A percentile compares a stretch with the other conserved stretches of the same genome.
Evolutionary conservation across 2,797 vertebrate genomes (phyloP).

Genomic region (Corythornis leucogaster): DNA sequence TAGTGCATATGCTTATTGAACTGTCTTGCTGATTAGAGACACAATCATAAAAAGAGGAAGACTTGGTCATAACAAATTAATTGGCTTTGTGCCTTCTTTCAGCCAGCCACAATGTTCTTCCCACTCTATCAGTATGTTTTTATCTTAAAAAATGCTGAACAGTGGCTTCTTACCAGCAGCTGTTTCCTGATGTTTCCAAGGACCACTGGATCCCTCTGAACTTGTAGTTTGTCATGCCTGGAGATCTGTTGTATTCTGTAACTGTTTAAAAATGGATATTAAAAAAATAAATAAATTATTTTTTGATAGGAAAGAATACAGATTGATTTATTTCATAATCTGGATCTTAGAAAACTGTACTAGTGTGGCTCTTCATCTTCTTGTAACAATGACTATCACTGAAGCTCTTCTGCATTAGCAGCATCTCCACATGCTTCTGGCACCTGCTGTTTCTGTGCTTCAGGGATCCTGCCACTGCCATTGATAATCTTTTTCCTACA

Average conservation of each 20-base stretch:
- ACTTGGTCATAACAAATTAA: not conserved
- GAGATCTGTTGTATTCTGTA: not conserved
- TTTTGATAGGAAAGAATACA: not conserved
- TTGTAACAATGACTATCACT: not conserved
- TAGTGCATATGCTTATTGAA: not conserved
- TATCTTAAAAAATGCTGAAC: conserved; percentile 3
- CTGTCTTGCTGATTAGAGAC: not conserved
- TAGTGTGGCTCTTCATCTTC: not conserved
- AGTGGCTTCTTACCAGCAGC: not conserved
- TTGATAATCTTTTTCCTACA: not conserved
- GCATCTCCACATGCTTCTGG: not conserved
- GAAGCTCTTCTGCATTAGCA: not conserved
- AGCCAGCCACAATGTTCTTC: not conserved
- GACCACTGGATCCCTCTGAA: not conserved
- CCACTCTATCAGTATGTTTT: not conserved
- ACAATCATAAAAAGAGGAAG: not conserved
- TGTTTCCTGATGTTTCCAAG: not conserved
- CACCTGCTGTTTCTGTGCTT: conserved; percentile 20
- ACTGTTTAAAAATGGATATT: not conserved
- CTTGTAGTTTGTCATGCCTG: not conserved
- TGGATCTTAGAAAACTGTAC: not conserved
- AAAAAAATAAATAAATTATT: not conserved
- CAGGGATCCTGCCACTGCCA: not conserved
- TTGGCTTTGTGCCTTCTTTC: not conserved
- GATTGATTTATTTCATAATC: not conserved